phyloP scores from a whole-genome alignment of 2,797 vertebrate species.

The Phaenicophaeus curvirostris region DNA sequence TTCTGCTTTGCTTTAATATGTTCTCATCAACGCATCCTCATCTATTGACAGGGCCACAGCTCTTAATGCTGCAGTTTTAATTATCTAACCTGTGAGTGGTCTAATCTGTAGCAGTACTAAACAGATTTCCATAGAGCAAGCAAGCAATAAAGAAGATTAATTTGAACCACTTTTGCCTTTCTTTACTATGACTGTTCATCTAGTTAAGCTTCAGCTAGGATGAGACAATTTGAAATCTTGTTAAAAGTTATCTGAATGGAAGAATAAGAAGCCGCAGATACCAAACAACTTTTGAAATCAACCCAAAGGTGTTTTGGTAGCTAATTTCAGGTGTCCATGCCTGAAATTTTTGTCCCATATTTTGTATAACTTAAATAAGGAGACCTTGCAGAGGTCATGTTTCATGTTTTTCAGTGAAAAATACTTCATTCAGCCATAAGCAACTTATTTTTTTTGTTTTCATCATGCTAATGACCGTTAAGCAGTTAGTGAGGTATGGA shows the following conservation, averaged over 20 bases:
- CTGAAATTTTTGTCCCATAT: not conserved
- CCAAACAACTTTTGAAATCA: not conserved
- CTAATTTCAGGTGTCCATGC: not conserved
- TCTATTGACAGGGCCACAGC: not conserved
- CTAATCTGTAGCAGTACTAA: not conserved
- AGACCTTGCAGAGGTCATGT: not conserved
- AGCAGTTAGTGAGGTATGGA: not conserved
- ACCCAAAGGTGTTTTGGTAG: not conserved
- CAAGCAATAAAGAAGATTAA: not conserved
- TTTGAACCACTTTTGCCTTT: not conserved
- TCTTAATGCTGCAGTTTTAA: not conserved
- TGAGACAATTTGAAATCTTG: not conserved
- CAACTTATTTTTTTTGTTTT: not conserved
- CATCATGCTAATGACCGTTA: not conserved
- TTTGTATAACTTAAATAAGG: not conserved
- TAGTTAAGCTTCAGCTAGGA: not conserved
- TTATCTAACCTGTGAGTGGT: not conserved
- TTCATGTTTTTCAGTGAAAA: not conserved
- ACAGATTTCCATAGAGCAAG: not conserved
- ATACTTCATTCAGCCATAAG: not conserved
- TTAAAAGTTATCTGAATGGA: not conserved
- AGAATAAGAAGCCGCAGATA: not conserved
- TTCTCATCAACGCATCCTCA: not conserved
- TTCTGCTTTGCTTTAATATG: not conserved
- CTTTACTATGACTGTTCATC: not conserved